Evolutionary conservation across 2,113 vertebrate species (phyloP).

Genomic region (Phalacrocorax carbo): DNA sequence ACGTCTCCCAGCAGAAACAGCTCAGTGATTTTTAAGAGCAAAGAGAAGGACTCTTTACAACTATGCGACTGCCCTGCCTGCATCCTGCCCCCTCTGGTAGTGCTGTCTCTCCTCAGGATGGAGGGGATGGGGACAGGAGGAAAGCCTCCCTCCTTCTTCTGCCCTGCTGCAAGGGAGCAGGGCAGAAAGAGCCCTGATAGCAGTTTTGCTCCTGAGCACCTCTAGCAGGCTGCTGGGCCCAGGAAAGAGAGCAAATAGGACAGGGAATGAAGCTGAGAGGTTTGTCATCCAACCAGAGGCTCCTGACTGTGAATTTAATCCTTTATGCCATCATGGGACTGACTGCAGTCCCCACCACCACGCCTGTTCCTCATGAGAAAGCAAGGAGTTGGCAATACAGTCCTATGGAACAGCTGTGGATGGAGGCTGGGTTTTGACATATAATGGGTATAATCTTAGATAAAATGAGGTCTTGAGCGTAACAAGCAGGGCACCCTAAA

Average conservation of each 20-base stretch:
- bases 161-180: accelerated
- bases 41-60: background rate
- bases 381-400: background rate
- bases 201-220: background rate
- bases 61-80: accelerated
- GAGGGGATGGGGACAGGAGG: background rate
- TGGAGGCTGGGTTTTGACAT: background rate
- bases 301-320: background rate
- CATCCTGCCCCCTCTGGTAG: background rate
- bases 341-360: background rate
- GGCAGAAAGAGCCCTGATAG: background rate
- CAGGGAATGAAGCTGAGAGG: background rate
- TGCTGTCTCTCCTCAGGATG: background rate
- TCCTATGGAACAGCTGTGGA: background rate
- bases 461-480: background rate
- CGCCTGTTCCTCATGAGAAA: background rate
- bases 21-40: background rate
- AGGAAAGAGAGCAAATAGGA: background rate
- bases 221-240: background rate
- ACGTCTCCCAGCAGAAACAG: background rate
- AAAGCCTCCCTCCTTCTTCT: background rate
- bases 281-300: background rate
- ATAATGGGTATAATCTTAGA: accelerated
- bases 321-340: background rate
- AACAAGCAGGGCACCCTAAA: background rate